A percentile compares a stretch with the other conserved stretches of the same genome.
Evolutionary conservation across 2,797 vertebrate species (phyloP).

Genomic region (Champsocephalus esox): DNA sequence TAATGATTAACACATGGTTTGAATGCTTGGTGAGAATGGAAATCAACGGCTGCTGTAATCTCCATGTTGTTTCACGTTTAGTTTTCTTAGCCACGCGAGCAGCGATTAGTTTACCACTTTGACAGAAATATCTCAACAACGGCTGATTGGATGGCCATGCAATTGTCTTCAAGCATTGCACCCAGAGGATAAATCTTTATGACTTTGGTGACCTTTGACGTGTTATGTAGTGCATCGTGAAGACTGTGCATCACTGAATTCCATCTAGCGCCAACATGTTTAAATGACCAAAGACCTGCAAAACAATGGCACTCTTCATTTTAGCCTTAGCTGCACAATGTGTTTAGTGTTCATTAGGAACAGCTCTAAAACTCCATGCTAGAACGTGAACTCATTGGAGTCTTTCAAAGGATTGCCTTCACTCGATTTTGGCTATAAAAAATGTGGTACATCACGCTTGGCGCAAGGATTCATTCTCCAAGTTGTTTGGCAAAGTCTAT

Average conservation of each 20-base stretch:
- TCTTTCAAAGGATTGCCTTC: neutral
- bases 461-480: neutral
- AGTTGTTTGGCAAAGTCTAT: neutral
- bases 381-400: neutral
- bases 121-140: neutral
- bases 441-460: no score
- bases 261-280: neutral
- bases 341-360: no score
- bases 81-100: neutral
- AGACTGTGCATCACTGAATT: neutral
- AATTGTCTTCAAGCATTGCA: neutral
- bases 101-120: neutral
- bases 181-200: neutral
- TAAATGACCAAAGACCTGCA: neutral
- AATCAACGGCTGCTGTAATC: neutral
- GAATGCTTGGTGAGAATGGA: conserved; percentile 13
- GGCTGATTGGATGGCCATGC: neutral
- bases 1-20: conserved; percentile 8
- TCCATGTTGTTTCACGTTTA: neutral
- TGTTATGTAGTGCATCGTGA: no score
- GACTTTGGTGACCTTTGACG: neutral
- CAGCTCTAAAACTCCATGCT: no score
- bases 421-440: neutral
- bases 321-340: no score
- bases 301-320: no score